Conservation (phyloP, 1,140 invertebrate genomes). For the Leptinotarsa defecta region DNA sequence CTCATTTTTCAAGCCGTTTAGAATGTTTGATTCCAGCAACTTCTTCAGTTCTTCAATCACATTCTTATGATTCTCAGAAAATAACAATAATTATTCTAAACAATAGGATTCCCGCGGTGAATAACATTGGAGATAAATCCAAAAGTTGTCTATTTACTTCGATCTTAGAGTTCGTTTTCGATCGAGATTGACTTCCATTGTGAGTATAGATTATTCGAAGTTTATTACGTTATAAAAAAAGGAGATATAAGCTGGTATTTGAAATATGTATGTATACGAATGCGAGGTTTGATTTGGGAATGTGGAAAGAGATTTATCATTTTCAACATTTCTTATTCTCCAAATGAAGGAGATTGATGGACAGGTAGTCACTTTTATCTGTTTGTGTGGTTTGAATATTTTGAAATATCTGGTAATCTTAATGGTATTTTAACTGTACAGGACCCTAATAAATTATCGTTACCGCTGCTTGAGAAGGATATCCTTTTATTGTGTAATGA, state of each 20-base stretch:
- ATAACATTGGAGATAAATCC: slow-evolving; percentile 27
- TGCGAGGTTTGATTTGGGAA: slow-evolving; percentile 28
- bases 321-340: slow-evolving; percentile 27
- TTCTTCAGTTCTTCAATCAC: slow-evolving; percentile 7
- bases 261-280: slow-evolving; percentile 25
- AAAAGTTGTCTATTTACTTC: slow-evolving; percentile 19
- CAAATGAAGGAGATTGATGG: slow-evolving; percentile 32
- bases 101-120: slow-evolving; percentile 23
- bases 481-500: neutral
- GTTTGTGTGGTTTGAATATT: slow-evolving; percentile 24
- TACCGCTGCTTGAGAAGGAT: neutral
- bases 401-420: slow-evolving; percentile 24
- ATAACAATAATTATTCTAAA: slow-evolving; percentile 32
- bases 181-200: slow-evolving; percentile 28
- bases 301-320: slow-evolving; percentile 30
- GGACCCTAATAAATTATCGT: slow-evolving; percentile 18
- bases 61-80: slow-evolving; percentile 24
- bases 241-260: slow-evolving; percentile 17
- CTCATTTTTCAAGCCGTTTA: slow-evolving; percentile 27
- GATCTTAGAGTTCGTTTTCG: slow-evolving; percentile 25
- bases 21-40: slow-evolving; percentile 11
- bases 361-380: slow-evolving; percentile 29
- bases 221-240: slow-evolving; percentile 26
- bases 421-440: slow-evolving; percentile 21
- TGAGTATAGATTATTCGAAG: slow-evolving; percentile 25